Evolutionary conservation across 1,140 invertebrate genomes (phyloP).

Genomic region (Bradysia coprophila): DNA sequence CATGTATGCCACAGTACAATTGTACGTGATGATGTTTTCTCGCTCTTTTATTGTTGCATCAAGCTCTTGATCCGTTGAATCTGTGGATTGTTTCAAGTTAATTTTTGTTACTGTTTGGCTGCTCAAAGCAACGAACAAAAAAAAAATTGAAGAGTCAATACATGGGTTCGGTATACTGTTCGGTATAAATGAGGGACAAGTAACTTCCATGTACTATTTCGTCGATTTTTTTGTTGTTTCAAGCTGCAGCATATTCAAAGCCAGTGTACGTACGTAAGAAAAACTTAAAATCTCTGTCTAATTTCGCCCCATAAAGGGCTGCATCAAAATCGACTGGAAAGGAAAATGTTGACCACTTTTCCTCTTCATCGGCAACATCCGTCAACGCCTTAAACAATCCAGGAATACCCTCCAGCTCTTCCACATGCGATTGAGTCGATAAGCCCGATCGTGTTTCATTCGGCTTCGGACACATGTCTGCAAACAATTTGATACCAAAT

Average conservation of each 20-base stretch:
- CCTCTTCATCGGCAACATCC: constrained; percentile 44
- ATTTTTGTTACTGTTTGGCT: no score
- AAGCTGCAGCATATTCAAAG: no score
- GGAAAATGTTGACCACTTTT: constrained; percentile 57
- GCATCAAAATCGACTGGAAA: constrained; percentile 54
- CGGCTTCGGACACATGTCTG: constrained; percentile 76
- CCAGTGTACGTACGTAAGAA: not conserved
- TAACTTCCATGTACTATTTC: no score
- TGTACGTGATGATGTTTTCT: constrained; percentile 42
- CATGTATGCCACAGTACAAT: constrained; percentile 88
- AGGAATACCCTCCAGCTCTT: constrained; percentile 64
- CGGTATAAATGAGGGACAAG: no score
- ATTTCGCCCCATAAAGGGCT: constrained; percentile 1
- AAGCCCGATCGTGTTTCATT: constrained; percentile 52
- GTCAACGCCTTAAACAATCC: constrained; percentile 69
- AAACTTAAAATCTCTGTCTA: not conserved
- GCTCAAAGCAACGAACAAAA: not conserved
- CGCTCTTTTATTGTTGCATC: constrained; percentile 21
- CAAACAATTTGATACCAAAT: not conserved
- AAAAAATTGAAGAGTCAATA: not conserved
- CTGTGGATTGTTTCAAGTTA: no score
- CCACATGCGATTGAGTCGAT: constrained; percentile 68
- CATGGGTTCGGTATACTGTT: no score
- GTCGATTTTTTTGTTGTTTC: no score
- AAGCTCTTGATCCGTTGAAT: constrained; percentile 16